Evolutionary conservation across 2,113 vertebrate genomes (phyloP).

Genomic region (Lates calcarifer): DNA sequence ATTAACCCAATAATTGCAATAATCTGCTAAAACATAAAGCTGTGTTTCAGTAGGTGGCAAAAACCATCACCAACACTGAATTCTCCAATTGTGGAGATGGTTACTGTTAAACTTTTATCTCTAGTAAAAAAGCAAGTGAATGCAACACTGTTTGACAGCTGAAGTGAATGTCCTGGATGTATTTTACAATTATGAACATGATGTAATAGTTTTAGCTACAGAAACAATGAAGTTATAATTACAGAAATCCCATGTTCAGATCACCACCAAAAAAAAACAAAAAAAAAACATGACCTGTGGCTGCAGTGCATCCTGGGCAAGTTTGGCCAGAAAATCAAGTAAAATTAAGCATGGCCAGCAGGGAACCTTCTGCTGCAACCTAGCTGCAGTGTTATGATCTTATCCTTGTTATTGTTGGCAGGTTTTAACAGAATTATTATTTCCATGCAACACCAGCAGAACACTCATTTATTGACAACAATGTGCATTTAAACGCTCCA

Average conservation of each 20-base stretch:
- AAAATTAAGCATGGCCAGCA: no score
- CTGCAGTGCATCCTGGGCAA: not conserved
- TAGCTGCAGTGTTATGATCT: not conserved
- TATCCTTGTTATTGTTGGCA: not conserved
- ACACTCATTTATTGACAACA: not conserved
- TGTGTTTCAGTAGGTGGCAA: no score
- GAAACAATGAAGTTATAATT: not conserved
- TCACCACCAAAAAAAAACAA: no score
- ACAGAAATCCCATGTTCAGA: not conserved
- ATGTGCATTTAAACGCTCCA: not conserved
- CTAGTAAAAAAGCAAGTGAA: not conserved
- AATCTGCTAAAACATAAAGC: not conserved
- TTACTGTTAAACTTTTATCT: conserved; percentile 12
- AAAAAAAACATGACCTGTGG: not conserved
- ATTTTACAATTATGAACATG: not conserved
- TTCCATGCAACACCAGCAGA: not conserved
- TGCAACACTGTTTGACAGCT: not conserved
- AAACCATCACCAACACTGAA: no score
- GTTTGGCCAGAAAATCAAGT: no score
- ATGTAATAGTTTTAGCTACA: not conserved
- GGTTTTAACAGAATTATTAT: not conserved
- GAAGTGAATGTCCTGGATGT: not conserved
- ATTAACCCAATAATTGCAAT: not conserved
- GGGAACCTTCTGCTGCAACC: no score
- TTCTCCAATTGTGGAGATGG: no score